Base-by-base conservation (phyloP, 2,888 invertebrate genomes). In the Anthrax anthrax region DNA sequence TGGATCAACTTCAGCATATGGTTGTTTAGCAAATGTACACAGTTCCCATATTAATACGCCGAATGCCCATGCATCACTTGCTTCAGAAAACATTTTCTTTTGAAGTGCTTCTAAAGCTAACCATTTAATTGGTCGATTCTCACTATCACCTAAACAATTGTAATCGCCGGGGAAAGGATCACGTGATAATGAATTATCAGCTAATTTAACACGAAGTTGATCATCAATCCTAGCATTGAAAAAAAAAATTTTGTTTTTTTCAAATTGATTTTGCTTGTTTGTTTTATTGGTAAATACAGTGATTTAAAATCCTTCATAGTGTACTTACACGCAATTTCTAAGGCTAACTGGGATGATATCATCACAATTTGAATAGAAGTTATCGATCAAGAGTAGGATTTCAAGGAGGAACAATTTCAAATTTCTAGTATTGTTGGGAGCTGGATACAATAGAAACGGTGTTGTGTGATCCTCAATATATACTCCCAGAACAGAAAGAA, bases 1-100 rank as follows among this genome's bases (percentile, higher is more conserved):
- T 13, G 92, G 88, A 67, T 94, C 91, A 39, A 96, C 78, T 62
- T 95, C 92, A 14, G 81, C 78, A 60, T 91, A 84, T 1, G 95
- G 96, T 59, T 90, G 81, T 52, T 89, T 85, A 2, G 88, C 92
- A 57, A 91, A 71, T 4, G 94, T 94, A 53, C 88, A 81, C 60
- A 95, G 69, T 69, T 95, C 95, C 95, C 95, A 95, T 52, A 95
- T 72, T 12, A 89, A 77, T 43, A 95, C 86, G n/a, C 94, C 95
- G 68, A 91, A 85, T 5, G 91, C 83, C 95, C 95, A 95, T 83
- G 92, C 87, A 72, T 96, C 95, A 44, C 90, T 86, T 47, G 89
- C 83, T 42, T 83, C 81, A 49, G 84, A 82, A 64, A 86, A 92
- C 60, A 84, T 80, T 58, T 83, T 80, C 59, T 84, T 82, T 47